Conservation (phyloP, 2,113 vertebrate species). For the Sinocyclocheilus anophthalmus region DNA sequence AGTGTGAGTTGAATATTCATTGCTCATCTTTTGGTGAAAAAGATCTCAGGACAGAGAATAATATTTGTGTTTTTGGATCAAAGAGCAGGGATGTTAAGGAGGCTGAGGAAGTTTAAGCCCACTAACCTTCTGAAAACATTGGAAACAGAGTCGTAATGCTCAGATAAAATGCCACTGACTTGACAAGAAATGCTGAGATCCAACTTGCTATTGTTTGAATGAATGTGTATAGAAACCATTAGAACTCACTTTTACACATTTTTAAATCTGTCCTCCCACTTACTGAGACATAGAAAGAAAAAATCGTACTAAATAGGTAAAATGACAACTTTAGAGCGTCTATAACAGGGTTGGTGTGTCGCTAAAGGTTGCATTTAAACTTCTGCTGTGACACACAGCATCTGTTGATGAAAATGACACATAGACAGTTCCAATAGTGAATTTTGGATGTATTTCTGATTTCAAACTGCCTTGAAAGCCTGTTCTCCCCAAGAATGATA, state of each 20-base stretch:
- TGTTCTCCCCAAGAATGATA: too few relatives aligned
- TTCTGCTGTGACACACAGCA: too few relatives aligned
- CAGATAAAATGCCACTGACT: not conserved
- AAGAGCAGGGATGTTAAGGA: not conserved
- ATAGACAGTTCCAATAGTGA: not conserved
- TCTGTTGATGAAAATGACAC: not conserved
- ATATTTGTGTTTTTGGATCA: conserved; percentile 34
- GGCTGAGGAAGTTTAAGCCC: not conserved
- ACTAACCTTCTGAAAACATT: not conserved
- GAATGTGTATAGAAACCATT: not conserved
- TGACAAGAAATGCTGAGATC: not conserved
- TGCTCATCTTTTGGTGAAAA: not conserved
- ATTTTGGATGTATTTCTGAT: not conserved
- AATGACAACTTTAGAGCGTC: not conserved
- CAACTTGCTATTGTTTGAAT: not conserved
- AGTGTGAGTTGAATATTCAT: conserved; percentile 33
- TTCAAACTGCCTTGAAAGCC: not conserved
- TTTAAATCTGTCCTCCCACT: not conserved
- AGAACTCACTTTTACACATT: not conserved
- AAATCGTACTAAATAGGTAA: not conserved
- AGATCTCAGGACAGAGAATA: conserved; percentile 8
- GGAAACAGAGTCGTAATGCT: not conserved
- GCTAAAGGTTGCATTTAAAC: not conserved
- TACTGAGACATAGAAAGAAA: not conserved
- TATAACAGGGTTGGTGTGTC: not conserved